These are phyloP conservation scores for Sinonovacula constricta DNA, from an alignment of 1,140 invertebrate species.

Conservation along the genomic window DNA sequence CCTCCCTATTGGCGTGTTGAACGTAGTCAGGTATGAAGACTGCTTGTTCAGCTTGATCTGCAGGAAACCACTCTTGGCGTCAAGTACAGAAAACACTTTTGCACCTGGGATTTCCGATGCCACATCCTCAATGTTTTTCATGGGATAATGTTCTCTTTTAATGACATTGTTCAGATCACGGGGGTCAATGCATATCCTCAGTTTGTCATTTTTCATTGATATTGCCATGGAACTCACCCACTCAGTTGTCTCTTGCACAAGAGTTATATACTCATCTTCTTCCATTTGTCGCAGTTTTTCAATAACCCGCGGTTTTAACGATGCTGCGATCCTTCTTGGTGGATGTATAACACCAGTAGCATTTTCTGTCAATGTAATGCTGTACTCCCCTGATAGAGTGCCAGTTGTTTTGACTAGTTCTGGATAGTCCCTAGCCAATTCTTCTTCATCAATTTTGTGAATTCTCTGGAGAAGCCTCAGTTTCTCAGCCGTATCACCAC, in stretches of 20 bases:
- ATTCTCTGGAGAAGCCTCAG: neutral
- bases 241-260: conserved; percentile 49
- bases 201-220: conserved; percentile 55
- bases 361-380: conserved; percentile 32
- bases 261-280: conserved; percentile 46
- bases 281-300: conserved; percentile 48
- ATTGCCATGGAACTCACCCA: conserved; percentile 56
- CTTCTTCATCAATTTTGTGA: too few species aligned
- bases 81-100: neutral
- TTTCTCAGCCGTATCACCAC: neutral
- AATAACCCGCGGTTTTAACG: conserved; percentile 27
- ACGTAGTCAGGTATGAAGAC: neutral
- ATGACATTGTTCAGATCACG: conserved; percentile 52
- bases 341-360: conserved; percentile 45
- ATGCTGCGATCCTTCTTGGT: conserved; percentile 13
- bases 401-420: conserved; percentile 19
- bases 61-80: neutral
- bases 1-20: conserved; percentile 32
- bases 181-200: conserved; percentile 55
- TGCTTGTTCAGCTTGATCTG: neutral
- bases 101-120: neutral
- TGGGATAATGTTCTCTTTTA: conserved; percentile 33
- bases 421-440: conserved; percentile 10
- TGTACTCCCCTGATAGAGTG: conserved; percentile 43
- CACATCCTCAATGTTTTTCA: conserved; percentile 47